Conservation (phyloP, 2,888 invertebrate genomes). For the Creontiades dilutus region DNA sequence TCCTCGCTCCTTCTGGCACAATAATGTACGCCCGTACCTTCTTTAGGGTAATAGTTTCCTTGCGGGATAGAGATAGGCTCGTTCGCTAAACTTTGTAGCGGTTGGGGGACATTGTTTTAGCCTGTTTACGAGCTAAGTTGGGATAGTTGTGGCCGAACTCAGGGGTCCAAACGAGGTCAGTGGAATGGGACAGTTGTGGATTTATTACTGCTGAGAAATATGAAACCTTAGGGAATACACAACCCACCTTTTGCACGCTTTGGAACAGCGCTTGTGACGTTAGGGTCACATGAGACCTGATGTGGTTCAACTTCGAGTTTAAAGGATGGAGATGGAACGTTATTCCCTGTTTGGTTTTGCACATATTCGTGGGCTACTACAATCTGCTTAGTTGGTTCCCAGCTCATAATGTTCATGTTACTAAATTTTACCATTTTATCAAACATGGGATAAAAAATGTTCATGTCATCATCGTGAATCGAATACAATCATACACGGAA, state of each 20-base stretch:
- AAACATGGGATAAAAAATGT: no score
- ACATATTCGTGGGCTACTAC: no score
- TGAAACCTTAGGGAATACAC: conserved; percentile 27
- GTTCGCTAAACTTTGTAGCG: background rate
- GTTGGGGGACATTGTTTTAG: conserved; percentile 7
- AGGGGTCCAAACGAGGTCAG: conserved; percentile 32
- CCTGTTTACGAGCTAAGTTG: conserved; percentile 17
- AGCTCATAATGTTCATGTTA: no score
- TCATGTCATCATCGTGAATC: no score
- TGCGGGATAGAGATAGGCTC: conserved; percentile 9
- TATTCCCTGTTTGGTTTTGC: no score
- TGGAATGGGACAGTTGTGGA: conserved; percentile 20
- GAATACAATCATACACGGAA: no score
- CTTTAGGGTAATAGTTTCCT: conserved; percentile 5
- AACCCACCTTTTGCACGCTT: background rate
- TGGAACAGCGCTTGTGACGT: background rate
- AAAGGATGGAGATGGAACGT: no score
- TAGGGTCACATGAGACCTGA: background rate
- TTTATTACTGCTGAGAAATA: conserved; percentile 36
- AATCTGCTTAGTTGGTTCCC: no score
- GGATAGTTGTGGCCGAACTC: conserved; percentile 22
- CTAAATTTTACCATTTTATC: no score
- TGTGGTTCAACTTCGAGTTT: background rate
- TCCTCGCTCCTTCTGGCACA: background rate
- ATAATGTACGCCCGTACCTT: background rate